A percentile compares a stretch with the other conserved stretches of the same genome.
These are phyloP conservation scores for Stomatorhinus walkeri DNA, from an alignment of 2,797 vertebrate species.

Conservation along the genomic window DNA sequence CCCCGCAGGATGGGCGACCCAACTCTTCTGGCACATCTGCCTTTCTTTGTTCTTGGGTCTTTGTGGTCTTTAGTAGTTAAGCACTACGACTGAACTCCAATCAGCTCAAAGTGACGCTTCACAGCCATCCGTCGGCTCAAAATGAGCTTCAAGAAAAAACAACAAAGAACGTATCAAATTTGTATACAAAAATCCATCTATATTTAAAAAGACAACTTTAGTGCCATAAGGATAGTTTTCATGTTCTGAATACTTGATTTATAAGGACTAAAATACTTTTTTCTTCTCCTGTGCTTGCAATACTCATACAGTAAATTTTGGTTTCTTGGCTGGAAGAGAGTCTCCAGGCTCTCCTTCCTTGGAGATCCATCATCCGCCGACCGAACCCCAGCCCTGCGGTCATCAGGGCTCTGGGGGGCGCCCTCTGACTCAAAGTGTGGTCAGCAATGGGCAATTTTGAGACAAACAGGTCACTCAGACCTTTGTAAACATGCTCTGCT, in stretches of 20 bases:
- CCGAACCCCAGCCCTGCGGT: background rate
- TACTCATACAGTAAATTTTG: conserved; percentile 11
- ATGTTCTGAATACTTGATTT: background rate
- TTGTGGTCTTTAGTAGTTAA: background rate
- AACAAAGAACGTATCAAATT: background rate
- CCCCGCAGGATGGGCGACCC: background rate
- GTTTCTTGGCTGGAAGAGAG: background rate
- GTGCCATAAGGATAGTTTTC: background rate
- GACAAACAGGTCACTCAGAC: background rate
- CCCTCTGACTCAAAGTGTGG: background rate
- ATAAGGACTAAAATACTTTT: background rate
- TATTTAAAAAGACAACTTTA: background rate
- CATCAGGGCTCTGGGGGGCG: background rate
- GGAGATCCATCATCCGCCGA: background rate
- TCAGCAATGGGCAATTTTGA: background rate
- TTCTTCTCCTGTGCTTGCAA: background rate
- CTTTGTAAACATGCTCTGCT: background rate
- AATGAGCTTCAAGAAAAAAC: background rate
- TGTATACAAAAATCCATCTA: conserved; percentile 3
- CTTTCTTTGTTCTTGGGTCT: background rate
- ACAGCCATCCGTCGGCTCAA: background rate
- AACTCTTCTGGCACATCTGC: background rate
- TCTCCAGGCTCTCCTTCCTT: background rate
- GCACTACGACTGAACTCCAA: background rate
- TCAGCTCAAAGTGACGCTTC: background rate